Evolutionary conservation across 2,113 vertebrate species (phyloP).

Genomic region (Notothenia coriiceps): DNA sequence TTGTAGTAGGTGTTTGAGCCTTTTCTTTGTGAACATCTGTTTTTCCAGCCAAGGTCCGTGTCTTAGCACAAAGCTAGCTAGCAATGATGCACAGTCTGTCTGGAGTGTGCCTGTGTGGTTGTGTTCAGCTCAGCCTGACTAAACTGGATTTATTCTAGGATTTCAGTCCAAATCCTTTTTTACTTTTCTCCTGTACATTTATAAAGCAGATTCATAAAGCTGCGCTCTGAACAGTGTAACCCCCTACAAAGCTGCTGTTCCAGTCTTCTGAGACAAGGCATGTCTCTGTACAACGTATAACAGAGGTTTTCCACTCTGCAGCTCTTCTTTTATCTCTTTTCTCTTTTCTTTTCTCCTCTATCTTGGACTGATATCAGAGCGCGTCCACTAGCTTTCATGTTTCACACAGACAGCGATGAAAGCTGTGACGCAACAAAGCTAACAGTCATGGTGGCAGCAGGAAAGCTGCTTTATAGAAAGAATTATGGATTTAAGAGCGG

Average conservation of each 20-base stretch:
- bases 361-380: constrained; percentile 77
- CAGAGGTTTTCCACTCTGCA: constrained; percentile 16
- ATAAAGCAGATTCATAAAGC: neutral
- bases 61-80: too few relatives aligned
- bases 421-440: constrained; percentile 69
- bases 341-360: constrained; percentile 38
- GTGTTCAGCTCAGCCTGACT: too few relatives aligned
- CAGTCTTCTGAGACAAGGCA: constrained; percentile 41
- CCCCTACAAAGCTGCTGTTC: constrained; percentile 10
- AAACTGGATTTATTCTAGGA: too few relatives aligned
- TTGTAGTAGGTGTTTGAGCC: neutral
- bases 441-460: constrained; percentile 58
- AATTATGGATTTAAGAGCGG: constrained; percentile 57
- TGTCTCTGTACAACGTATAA: constrained; percentile 36
- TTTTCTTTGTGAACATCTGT: too few relatives aligned
- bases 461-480: constrained; percentile 48
- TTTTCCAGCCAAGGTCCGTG: neutral
- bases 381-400: constrained; percentile 71
- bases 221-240: constrained; percentile 1
- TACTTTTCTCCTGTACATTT: too few relatives aligned
- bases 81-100: too few relatives aligned
- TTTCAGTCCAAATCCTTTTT: too few relatives aligned
- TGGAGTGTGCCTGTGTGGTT: too few relatives aligned
- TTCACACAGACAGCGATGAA: constrained; percentile 52
- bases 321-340: constrained; percentile 48